phyloP scores from a whole-genome alignment of 2,797 vertebrate species.

The Paramormyrops hopkinsi region DNA sequence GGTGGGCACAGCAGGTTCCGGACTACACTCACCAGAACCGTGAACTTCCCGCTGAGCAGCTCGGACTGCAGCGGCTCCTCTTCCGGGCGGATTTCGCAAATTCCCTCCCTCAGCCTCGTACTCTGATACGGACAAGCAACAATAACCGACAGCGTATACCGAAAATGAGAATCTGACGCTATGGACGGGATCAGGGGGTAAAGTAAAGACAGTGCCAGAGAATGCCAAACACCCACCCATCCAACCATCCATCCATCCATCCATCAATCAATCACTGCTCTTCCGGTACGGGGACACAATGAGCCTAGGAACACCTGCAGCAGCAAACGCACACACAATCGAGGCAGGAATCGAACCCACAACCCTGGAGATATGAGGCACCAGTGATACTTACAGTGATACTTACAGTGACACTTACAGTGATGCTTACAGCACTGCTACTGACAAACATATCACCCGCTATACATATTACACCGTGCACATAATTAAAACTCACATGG shows the following conservation, averaged over 20 bases:
- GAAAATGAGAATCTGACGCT: not conserved
- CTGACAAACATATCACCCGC: not conserved
- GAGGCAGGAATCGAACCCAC: not conserved
- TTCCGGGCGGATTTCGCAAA: slow-evolving; percentile 74
- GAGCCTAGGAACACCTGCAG: not conserved
- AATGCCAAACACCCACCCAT: not conserved
- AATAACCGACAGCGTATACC: not conserved
- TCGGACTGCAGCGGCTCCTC: slow-evolving; percentile 74
- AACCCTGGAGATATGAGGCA: not conserved
- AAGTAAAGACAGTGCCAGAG: not conserved
- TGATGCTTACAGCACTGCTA: not conserved
- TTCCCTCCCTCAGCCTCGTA: slow-evolving; percentile 76
- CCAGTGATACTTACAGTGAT: not conserved
- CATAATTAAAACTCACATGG: not conserved
- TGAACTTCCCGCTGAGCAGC: slow-evolving; percentile 73
- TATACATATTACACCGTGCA: not conserved
- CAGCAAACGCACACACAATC: not conserved
- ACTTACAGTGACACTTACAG: not conserved
- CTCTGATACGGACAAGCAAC: slow-evolving; percentile 49
- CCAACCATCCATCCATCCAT: not conserved
- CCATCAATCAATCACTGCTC: not conserved
- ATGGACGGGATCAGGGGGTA: not conserved
- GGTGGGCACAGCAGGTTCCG: not conserved
- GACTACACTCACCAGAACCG: slow-evolving; percentile 65
- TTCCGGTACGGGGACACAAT: not conserved